Conservation (phyloP, 2,797 vertebrate species). For the Microctenopoma lineatum region DNA sequence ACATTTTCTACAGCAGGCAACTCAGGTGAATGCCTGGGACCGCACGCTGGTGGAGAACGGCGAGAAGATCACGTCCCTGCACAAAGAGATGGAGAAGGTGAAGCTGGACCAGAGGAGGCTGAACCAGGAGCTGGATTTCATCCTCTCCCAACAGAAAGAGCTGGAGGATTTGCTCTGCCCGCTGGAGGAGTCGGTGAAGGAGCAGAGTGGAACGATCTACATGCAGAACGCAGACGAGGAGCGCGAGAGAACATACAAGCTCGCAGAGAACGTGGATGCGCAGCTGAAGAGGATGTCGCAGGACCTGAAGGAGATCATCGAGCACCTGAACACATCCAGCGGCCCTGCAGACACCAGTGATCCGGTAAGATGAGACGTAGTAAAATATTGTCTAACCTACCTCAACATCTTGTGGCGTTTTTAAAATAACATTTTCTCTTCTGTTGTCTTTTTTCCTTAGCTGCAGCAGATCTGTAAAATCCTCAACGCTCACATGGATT, state of each 20-base stretch:
- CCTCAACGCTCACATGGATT: conserved; percentile 93
- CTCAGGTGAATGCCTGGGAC: conserved; percentile 98
- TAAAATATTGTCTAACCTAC: not conserved
- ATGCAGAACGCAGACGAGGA: conserved; percentile 98
- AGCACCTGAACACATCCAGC: conserved; percentile 89
- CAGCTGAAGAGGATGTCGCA: conserved; percentile 94
- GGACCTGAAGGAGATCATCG: conserved; percentile 92
- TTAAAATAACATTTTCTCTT: not conserved
- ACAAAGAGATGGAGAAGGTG: conserved; percentile 97
- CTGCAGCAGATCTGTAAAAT: conserved; percentile 95
- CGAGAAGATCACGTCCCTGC: conserved; percentile 94
- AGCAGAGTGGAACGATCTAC: conserved; percentile 96
- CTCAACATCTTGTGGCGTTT: not conserved
- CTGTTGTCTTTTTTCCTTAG: conserved; percentile 65
- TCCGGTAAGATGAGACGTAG: conserved; percentile 76
- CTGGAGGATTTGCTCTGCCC: conserved; percentile 93
- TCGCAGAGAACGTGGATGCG: conserved; percentile 92
- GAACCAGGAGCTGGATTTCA: conserved; percentile 98
- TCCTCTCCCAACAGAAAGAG: conserved; percentile 97
- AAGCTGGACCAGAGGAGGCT: conserved; percentile 96
- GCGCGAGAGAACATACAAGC: conserved; percentile 93
- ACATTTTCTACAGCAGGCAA: conserved; percentile 96
- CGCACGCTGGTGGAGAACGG: conserved; percentile 92
- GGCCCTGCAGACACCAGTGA: conserved; percentile 87
- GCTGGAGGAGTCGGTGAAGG: conserved; percentile 94